These are phyloP conservation scores for Euphydryas editha DNA, from an alignment of 2,888 invertebrate genomes.

Conservation along the genomic window DNA sequence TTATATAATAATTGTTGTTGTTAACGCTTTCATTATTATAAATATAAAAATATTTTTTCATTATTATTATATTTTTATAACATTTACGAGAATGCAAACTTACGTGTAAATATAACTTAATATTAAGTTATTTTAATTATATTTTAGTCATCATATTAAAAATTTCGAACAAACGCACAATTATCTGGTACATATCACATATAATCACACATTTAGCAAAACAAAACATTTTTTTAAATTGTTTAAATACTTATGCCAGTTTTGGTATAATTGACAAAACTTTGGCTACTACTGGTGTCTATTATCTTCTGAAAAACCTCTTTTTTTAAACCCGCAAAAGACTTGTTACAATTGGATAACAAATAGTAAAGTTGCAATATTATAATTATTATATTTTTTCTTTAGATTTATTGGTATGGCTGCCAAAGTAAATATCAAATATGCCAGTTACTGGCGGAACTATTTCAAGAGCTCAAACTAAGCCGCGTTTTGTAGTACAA, in stretches of 20 bases:
- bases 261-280: neutral
- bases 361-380: too few species aligned
- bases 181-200: constrained; percentile 13
- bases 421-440: constrained; percentile 4
- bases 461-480: constrained; percentile 3
- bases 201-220: neutral
- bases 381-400: neutral
- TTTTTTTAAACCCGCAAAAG: neutral
- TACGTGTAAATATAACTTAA: neutral
- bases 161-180: constrained; percentile 8
- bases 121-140: neutral
- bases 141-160: neutral
- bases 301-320: neutral
- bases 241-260: neutral
- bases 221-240: neutral
- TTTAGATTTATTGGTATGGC: neutral
- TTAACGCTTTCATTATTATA: too few species aligned
- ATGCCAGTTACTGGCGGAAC: constrained; percentile 1
- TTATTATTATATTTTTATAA: neutral
- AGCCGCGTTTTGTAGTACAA: constrained; percentile 71
- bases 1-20: too few species aligned
- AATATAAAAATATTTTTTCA: neutral
- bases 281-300: neutral
- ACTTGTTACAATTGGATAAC: too few species aligned
- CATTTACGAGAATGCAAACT: neutral